Conservation (phyloP, 53 echinoderm and acorn worm genomes). For the Paelopatides confundens region DNA sequence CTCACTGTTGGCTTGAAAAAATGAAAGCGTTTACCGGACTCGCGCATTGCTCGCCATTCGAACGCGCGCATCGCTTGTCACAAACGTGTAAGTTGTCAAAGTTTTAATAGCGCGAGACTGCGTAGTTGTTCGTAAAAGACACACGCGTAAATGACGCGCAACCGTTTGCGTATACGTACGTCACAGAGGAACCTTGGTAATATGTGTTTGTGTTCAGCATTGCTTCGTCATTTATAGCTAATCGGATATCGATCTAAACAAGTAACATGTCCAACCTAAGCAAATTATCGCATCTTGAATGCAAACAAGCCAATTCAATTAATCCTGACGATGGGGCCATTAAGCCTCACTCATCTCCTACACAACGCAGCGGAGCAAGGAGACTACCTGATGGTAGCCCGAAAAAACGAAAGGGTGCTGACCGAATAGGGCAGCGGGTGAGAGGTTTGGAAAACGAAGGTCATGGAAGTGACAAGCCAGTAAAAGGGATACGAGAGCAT, state of each 20-base stretch:
- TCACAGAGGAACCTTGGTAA: not conserved
- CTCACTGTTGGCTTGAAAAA: too few relatives aligned
- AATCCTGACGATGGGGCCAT: not conserved
- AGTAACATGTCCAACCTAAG: not conserved
- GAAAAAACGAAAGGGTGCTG: not conserved
- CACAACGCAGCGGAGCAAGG: not conserved
- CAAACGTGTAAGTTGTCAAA: too few relatives aligned
- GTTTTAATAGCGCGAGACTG: too few relatives aligned
- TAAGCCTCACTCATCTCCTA: not conserved
- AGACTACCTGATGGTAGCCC: not conserved
- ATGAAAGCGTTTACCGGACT: too few relatives aligned
- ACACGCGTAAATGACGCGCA: not conserved
- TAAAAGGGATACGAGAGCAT: not conserved
- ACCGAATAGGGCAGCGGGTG: not conserved
- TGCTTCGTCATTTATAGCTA: not conserved
- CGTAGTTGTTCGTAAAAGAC: too few relatives aligned
- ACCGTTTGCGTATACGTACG: not conserved
- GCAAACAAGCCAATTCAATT: not conserved
- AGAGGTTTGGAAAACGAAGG: too few relatives aligned
- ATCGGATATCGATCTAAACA: not conserved
- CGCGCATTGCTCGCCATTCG: too few relatives aligned
- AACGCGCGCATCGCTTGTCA: too few relatives aligned
- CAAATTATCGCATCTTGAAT: not conserved
- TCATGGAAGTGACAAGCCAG: not conserved
- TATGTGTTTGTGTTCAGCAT: not conserved